These are phyloP conservation scores for Oreonectes daqikongensis DNA, from an alignment of 2,797 vertebrate genomes.

Conservation along the genomic window DNA sequence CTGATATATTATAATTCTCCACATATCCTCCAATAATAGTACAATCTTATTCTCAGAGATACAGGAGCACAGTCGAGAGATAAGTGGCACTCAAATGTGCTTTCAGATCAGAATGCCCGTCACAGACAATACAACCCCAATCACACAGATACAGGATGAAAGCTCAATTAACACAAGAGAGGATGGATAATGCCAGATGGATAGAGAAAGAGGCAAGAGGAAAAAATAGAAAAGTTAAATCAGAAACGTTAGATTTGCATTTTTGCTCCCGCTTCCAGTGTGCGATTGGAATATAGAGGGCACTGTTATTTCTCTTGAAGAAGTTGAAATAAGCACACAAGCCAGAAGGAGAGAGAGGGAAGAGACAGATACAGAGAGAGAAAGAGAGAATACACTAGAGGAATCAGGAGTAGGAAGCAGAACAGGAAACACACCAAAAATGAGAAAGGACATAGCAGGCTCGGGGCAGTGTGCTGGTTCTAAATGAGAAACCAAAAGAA, in stretches of 20 bases:
- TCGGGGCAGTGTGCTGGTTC: constrained; percentile 24
- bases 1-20: constrained; percentile 40
- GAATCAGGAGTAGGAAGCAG: constrained; percentile 47
- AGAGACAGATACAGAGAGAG: background rate
- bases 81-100: constrained; percentile 37
- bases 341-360: constrained; percentile 6
- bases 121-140: constrained; percentile 24
- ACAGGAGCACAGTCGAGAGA: constrained; percentile 13
- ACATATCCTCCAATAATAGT: constrained; percentile 36
- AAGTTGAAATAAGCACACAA: constrained; percentile 14
- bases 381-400: constrained; percentile 33
- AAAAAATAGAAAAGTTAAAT: background rate
- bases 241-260: background rate
- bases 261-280: background rate
- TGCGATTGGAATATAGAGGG: background rate
- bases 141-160: constrained; percentile 27
- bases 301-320: constrained; percentile 27
- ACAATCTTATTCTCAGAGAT: constrained; percentile 15
- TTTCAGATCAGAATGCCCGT: constrained; percentile 38
- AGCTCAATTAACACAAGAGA: constrained; percentile 38
- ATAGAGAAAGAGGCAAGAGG: background rate
- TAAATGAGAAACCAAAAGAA: constrained; percentile 34
- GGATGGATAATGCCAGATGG: constrained; percentile 24
- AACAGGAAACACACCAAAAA: constrained; percentile 44
- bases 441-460: constrained; percentile 15